A percentile compares a stretch with the other conserved stretches of the same genome.
Evolutionary conservation across 2,888 invertebrate genomes (phyloP).

Genomic region (Pseudococcus longispinus): DNA sequence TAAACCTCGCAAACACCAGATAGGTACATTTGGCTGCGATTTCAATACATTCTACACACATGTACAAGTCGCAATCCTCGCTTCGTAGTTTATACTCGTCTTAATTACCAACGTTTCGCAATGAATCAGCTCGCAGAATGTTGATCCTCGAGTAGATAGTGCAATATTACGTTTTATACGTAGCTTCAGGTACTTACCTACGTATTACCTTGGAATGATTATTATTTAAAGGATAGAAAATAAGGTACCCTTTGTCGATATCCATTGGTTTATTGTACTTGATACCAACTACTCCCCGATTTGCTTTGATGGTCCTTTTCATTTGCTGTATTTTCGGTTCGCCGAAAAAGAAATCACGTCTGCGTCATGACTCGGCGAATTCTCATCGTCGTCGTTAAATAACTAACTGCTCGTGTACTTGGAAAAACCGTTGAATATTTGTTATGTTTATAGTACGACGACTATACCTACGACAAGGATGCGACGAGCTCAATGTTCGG

Average conservation of each 20-base stretch:
- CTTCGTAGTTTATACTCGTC: neutral
- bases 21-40: neutral
- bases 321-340: neutral
- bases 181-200: neutral
- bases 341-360: neutral
- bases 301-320: neutral
- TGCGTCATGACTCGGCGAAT: neutral
- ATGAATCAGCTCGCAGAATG: neutral
- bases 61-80: neutral
- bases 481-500: neutral
- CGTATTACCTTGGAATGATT: neutral
- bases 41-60: neutral
- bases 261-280: neutral
- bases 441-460: neutral
- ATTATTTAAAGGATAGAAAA: neutral
- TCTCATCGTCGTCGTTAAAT: constrained; percentile 12
- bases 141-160: neutral
- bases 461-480: neutral
- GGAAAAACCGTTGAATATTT: constrained; percentile 18
- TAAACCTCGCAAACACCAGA: neutral
- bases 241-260: neutral
- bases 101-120: neutral
- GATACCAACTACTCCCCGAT: neutral
- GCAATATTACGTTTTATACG: neutral
- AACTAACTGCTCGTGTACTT: too few species aligned